A percentile compares a stretch with the other conserved stretches of the same genome.
Conservation (phyloP, 2,888 invertebrate species). For the Flexamia atlantica region DNA sequence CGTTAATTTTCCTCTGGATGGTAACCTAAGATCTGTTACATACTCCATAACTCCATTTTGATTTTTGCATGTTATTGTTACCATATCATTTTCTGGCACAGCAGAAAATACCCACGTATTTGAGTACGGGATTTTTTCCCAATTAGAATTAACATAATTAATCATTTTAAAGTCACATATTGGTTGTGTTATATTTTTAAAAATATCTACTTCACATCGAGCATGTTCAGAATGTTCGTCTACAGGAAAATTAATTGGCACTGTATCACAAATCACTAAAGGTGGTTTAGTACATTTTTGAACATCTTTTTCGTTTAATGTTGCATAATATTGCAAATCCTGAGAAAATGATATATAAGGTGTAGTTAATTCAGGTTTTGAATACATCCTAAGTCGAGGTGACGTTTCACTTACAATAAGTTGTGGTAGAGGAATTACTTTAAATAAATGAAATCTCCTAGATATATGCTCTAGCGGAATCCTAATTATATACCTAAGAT, state of each 20-base stretch:
- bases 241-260: slow-evolving; percentile 17
- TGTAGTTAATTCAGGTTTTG: not conserved
- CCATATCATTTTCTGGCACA: slow-evolving; percentile 8
- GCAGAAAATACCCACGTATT: slow-evolving; percentile 34
- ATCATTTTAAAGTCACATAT: not conserved
- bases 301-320: not conserved
- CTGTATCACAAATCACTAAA: not conserved
- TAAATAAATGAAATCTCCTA: slow-evolving; percentile 37
- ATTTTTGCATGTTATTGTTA: slow-evolving; percentile 42
- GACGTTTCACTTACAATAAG: not conserved
- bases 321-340: slow-evolving; percentile 16
- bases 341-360: not conserved
- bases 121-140: slow-evolving; percentile 1
- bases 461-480: slow-evolving; percentile 11
- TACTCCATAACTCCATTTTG: slow-evolving; percentile 25
- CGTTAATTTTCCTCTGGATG: slow-evolving; percentile 18
- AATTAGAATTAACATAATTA: not conserved
- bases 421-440: slow-evolving; percentile 28
- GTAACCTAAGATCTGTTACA: slow-evolving; percentile 4
- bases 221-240: slow-evolving; percentile 12
- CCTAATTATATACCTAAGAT: slow-evolving; percentile 13
- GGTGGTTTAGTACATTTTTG: slow-evolving; percentile 5
- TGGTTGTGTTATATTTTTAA: slow-evolving; percentile 22
- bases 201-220: slow-evolving; percentile 22
- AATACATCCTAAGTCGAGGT: not conserved